phyloP scores from a whole-genome alignment of 2,888 invertebrate genomes.

The Phanerotoma sp. region DNA sequence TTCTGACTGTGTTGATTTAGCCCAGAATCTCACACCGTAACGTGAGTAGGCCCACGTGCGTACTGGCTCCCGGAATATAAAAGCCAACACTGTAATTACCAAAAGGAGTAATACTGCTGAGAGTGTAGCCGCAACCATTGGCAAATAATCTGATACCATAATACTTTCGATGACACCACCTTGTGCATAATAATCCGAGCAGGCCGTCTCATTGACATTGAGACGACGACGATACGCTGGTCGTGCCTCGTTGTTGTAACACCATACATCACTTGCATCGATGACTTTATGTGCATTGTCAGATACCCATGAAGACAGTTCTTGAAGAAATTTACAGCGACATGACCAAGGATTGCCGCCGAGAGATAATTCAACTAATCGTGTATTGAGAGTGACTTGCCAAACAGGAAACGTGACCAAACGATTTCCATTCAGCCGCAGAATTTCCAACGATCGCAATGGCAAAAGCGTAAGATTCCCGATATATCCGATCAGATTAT shows the following conservation, averaged over 20 bases:
- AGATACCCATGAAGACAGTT: constrained; percentile 78
- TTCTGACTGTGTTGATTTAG: constrained; percentile 70
- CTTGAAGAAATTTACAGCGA: constrained; percentile 84
- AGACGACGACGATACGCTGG: constrained; percentile 77
- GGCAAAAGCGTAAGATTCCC: constrained; percentile 79
- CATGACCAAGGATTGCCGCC: constrained; percentile 89
- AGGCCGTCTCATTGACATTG: constrained; percentile 82
- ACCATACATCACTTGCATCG: constrained; percentile 78
- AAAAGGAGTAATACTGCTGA: constrained; percentile 76
- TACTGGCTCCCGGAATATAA: constrained; percentile 83
- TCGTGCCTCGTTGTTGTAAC: constrained; percentile 74
- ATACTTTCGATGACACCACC: constrained; percentile 81
- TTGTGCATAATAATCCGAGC: constrained; percentile 83
- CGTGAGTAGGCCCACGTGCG: constrained; percentile 86
- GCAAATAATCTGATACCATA: constrained; percentile 81
- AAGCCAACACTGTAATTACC: constrained; percentile 74
- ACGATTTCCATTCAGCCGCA: constrained; percentile 83
- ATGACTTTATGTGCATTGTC: constrained; percentile 79
- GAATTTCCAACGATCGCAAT: constrained; percentile 74
- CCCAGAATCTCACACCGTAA: constrained; percentile 81
- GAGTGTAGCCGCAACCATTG: constrained; percentile 78
- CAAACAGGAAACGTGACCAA: constrained; percentile 79
- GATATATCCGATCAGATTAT: constrained; percentile 78
- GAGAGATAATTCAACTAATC: constrained; percentile 73
- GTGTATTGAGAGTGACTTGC: constrained; percentile 66